Base-by-base conservation (phyloP, 2,888 invertebrate genomes). In the Hydraecia micacea region DNA sequence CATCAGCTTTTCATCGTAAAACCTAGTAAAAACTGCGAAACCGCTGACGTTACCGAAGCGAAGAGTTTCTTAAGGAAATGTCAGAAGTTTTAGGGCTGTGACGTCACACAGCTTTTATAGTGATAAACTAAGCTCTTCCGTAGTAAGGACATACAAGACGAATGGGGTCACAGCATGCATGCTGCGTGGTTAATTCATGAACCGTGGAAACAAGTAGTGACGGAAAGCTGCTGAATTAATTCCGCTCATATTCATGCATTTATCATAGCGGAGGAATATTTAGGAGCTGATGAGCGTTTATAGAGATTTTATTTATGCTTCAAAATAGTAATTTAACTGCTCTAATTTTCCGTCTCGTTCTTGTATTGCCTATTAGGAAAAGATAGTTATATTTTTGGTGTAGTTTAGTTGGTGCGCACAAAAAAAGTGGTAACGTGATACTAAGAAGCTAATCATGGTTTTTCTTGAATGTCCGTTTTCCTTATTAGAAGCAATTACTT, bases 371-470 rank as follows among this genome's bases (percentile, higher is more conserved):
- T 58, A 7, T 39, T 58, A 74, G 15, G 55, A 46, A 62, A 36
- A 46, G 11, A 32, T 6, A 32, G 0, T 2, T 46, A 7, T 32
- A 39, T 65, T 69, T 58, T 32, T 18, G 42, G 5, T 1, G n/a
- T 82, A 70, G 18, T 60, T 60, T 32, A 9, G 21, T 55, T 63
- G 25, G 18, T 49, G 0, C 49, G 25, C 25, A 65, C 46, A 80
- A 62, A 28, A 25, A 66, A 2, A 36, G 21, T 76, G 39, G 7
- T 42, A 82, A 70, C 36, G 42, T 82, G 69, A 58, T 60, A 52
- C 65, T 83, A 80, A 55, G 70, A 70, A 62, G 67, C 80, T 81
- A 77, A 83, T 77, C 78, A 67, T 39, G 28, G 42, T 42, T 66
- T 83, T 83, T 60, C 60, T 62, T 65, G 15, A n/a, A n/a, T 15